These are phyloP conservation scores for Lepidochitona cinerea DNA, from an alignment of 2,888 invertebrate genomes.

Conservation along the genomic window DNA sequence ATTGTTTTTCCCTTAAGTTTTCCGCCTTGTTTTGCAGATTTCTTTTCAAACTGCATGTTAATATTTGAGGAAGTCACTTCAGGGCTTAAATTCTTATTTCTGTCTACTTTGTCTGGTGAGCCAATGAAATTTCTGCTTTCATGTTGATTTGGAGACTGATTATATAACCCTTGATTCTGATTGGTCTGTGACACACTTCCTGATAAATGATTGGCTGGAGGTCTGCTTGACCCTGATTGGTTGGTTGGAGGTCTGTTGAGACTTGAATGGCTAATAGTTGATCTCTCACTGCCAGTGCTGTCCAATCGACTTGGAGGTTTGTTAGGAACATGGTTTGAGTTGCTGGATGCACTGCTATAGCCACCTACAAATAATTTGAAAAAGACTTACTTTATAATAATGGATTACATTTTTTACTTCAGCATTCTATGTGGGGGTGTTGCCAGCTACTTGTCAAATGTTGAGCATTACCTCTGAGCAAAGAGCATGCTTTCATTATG, in stretches of 20 bases:
- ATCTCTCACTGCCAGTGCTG: constrained; percentile 20
- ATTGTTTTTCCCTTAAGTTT: constrained; percentile 18
- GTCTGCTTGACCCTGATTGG: background rate
- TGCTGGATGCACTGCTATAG: constrained; percentile 22
- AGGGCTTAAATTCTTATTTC: background rate
- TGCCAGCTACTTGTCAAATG: no score
- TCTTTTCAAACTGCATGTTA: constrained; percentile 3
- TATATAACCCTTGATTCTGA: background rate
- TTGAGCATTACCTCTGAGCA: no score
- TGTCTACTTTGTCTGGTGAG: background rate
- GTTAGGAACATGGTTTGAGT: constrained; percentile 19
- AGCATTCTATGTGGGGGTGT: no score
- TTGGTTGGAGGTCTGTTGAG: background rate
- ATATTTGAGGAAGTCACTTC: background rate
- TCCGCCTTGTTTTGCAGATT: constrained; percentile 9
- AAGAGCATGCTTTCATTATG: no score
- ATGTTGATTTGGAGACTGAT: background rate
- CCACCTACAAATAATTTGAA: constrained; percentile 31
- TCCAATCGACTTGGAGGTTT: constrained; percentile 11
- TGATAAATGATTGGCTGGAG: background rate
- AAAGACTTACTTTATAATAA: no score
- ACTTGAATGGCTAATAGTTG: background rate
- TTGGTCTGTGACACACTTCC: background rate
- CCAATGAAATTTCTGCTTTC: background rate
- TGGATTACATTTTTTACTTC: no score